These are phyloP conservation scores for Elgaria multicarinata DNA, from an alignment of 2,113 vertebrate genomes.

Conservation along the genomic window DNA sequence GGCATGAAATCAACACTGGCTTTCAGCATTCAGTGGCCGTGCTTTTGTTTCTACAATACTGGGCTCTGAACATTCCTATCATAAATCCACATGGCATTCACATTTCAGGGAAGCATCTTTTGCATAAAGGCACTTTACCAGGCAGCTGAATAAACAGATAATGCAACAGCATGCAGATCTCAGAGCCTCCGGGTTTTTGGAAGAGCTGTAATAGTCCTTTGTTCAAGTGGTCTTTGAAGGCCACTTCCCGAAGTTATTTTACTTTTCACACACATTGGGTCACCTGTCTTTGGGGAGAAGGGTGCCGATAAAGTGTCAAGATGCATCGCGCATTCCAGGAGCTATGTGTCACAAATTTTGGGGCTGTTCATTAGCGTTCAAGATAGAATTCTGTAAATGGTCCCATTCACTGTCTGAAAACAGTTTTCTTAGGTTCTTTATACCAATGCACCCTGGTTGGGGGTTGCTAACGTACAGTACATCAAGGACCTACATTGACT, in stretches of 20 bases:
- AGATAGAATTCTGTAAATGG: neutral
- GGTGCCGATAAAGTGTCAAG: neutral
- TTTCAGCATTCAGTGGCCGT: neutral
- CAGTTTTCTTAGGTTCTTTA: neutral
- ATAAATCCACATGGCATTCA: slow-evolving; percentile 5
- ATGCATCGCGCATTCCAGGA: neutral
- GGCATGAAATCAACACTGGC: neutral
- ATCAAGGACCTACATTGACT: neutral
- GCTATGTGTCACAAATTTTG: neutral
- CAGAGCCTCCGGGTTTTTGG: neutral
- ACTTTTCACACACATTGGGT: neutral
- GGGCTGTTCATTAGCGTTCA: neutral
- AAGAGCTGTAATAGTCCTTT: neutral
- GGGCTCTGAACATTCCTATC: neutral
- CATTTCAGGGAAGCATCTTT: neutral
- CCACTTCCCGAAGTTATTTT: neutral
- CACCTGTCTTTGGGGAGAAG: neutral
- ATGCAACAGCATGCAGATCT: neutral
- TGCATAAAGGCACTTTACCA: neutral
- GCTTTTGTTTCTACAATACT: neutral
- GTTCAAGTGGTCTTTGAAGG: neutral
- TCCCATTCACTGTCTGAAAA: neutral
- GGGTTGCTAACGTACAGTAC: neutral
- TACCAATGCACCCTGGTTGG: neutral
- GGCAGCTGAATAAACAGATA: slow-evolving; percentile 23